Base-by-base conservation (phyloP, 2,888 invertebrate species). In the Plemyria rubiginata region DNA sequence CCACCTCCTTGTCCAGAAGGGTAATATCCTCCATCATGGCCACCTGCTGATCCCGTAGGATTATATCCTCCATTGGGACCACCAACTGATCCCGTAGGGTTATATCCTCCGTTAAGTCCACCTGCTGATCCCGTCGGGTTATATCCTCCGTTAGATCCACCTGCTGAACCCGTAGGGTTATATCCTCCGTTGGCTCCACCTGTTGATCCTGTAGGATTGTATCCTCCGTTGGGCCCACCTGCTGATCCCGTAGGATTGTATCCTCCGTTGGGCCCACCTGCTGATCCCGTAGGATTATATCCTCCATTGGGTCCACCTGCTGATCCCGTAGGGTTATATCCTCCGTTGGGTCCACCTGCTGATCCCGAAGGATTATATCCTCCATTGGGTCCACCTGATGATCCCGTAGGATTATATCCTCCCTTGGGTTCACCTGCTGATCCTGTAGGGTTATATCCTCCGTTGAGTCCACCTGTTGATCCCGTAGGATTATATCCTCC, bases 121-220 rank as follows among this genome's bases (percentile, higher is more conserved):
- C 43, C 43, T 8, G 16, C 9, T 45, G 43, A 16, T 15, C 43
- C 43, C 9, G 43, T 45, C 1, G 43, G 43, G 8, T 15, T 15
- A 8, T 45, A 45, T 16, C 15, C 43, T 45, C 43, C 43, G 6
- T 45, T 16, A 0, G 43, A 9, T 12, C 46, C 46, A 22, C 46
- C 12, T 0, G 22, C 5, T 46, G 22, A 46, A 5, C 46, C 46
- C 9, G 22, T 46, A 22, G 46, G 46, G 22, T 22, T 46, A 12
- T 46, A 28, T 9, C 54, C 58, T 7, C 40, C 61, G 45, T 51
- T 57, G 0, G 54, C 32, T 7, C 61, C 53, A 4, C 51, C 53
- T 11, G 49, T 0, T 15, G 45, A 9, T 16, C 45, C 45, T 9
- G 45, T 45, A 16, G 45, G 45, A 8, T 8, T 16, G 8, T 45